These are phyloP conservation scores for Tachina fera DNA, from an alignment of 2,888 invertebrate species.

Conservation along the genomic window DNA sequence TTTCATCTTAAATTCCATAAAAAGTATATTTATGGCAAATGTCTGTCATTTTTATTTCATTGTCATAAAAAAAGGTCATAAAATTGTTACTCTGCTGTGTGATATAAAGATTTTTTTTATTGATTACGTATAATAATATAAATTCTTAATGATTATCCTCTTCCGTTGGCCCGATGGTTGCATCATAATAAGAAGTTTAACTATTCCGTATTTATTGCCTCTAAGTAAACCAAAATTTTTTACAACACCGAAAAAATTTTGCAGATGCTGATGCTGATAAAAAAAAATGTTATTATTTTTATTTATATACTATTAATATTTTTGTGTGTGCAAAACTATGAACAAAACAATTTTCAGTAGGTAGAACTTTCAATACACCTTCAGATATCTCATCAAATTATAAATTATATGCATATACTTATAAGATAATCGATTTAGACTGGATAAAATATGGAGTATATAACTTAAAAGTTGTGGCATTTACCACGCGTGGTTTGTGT, in stretches of 20 bases:
- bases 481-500: no score
- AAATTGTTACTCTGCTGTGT: slow-evolving; percentile 23
- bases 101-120: slow-evolving; percentile 28
- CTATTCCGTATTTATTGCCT: background rate
- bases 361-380: no score
- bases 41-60: slow-evolving; percentile 17
- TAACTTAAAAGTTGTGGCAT: no score
- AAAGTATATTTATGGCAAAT: background rate
- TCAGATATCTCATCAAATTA: no score
- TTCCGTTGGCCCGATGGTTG: slow-evolving; percentile 11
- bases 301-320: no score
- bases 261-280: background rate
- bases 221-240: background rate
- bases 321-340: no score
- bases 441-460: no score
- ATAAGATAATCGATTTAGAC: no score
- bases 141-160: slow-evolving; percentile 43
- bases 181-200: background rate
- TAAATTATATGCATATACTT: no score
- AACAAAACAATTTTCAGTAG: no score
- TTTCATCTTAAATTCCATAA: background rate
- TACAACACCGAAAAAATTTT: slow-evolving; percentile 12
- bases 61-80: slow-evolving; percentile 36
- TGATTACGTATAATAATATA: slow-evolving; percentile 28
- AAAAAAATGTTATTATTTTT: no score